These are phyloP conservation scores for Scaptomyza graminum DNA, from an alignment of 1,140 invertebrate genomes.

Conservation along the genomic window DNA sequence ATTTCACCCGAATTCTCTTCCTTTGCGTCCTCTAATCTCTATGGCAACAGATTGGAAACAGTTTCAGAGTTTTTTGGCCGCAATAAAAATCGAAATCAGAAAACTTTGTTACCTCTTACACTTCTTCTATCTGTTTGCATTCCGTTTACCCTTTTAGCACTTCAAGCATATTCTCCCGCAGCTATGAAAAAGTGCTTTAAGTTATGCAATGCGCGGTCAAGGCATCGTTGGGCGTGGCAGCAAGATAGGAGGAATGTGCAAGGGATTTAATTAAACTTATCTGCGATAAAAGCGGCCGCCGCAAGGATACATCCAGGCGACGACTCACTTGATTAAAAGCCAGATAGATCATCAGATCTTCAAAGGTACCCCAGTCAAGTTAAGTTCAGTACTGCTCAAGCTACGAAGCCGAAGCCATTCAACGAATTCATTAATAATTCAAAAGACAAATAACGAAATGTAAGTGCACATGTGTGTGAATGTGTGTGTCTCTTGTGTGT, in stretches of 20 bases:
- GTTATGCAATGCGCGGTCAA: constrained; percentile 38
- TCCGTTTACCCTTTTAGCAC: background rate
- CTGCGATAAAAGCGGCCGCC: constrained; percentile 29
- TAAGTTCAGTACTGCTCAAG: background rate
- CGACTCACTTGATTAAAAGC: constrained; percentile 60
- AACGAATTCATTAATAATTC: constrained; percentile 63
- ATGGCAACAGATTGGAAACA: constrained; percentile 24
- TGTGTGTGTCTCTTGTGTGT: constrained; percentile 36
- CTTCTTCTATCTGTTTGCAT: constrained; percentile 6
- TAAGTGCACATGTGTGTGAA: constrained; percentile 15
- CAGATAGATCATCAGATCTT: constrained; percentile 54
- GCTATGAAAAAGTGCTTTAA: constrained; percentile 54
- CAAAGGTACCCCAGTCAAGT: constrained; percentile 3
- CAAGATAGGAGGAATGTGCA: constrained; percentile 34
- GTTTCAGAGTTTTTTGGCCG: constrained; percentile 43
- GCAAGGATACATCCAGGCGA: constrained; percentile 3
- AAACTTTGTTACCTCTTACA: constrained; percentile 57
- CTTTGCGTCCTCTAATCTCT: constrained; percentile 15
- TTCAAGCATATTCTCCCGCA: constrained; percentile 3
- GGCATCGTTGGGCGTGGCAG: constrained; percentile 21
- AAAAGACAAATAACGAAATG: constrained; percentile 63
- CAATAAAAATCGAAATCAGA: constrained; percentile 78
- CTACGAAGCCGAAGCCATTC: constrained; percentile 40
- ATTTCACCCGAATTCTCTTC: background rate
- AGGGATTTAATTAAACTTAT: constrained; percentile 76